Conservation (phyloP, 2,888 invertebrate genomes). For the Heliconius sara region DNA sequence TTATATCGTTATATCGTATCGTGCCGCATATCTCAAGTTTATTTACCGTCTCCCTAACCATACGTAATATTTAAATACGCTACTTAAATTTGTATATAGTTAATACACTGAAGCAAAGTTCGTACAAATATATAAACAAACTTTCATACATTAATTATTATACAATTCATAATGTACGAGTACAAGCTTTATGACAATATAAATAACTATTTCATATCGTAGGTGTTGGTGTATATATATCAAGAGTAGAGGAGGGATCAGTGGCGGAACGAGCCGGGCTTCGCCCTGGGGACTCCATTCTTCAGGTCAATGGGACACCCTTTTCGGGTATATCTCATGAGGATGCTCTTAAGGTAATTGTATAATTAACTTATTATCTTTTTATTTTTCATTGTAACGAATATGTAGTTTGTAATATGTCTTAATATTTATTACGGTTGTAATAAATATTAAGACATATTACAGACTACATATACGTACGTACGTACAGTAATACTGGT, state of each 20-base stretch:
- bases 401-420: neutral
- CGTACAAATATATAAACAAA: neutral
- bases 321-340: constrained; percentile 96
- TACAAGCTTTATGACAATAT: neutral
- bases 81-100: neutral
- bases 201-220: neutral
- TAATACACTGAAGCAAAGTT: neutral
- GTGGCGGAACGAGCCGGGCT: constrained; percentile 94
- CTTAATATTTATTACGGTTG: neutral
- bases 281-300: constrained; percentile 96
- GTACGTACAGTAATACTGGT: neutral
- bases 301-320: constrained; percentile 97
- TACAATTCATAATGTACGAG: neutral
- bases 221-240: constrained; percentile 96
- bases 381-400: neutral
- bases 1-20: too few species aligned
- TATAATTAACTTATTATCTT: neutral
- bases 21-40: neutral
- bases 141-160: neutral
- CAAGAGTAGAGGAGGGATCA: constrained; percentile 94
- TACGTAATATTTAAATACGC: neutral
- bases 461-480: neutral
- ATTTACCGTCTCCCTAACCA: neutral
- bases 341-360: constrained; percentile 93
- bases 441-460: neutral